A percentile compares a stretch with the other conserved stretches of the same genome.
phyloP scores from a whole-genome alignment of 2,888 invertebrate species.

The Boloria euphrosyne region DNA sequence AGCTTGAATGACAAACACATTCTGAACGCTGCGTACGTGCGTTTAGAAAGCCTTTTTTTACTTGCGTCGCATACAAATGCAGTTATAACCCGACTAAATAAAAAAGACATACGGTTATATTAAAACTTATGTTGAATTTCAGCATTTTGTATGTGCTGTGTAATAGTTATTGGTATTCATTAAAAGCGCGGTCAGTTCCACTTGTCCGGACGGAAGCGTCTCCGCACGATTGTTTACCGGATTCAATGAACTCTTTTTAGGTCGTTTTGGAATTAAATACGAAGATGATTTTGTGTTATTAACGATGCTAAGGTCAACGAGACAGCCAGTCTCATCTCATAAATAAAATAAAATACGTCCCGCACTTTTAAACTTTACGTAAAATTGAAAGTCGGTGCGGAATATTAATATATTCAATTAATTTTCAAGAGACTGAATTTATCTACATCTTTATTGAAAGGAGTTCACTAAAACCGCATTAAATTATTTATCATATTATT shows the following conservation, averaged over 20 bases:
- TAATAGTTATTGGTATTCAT: constrained; percentile 56
- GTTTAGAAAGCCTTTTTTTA: constrained; percentile 43
- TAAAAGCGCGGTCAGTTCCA: constrained; percentile 50
- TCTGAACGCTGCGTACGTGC: constrained; percentile 40
- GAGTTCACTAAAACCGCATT: no score
- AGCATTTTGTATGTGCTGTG: constrained; percentile 29
- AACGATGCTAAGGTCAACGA: constrained; percentile 36
- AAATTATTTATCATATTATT: no score
- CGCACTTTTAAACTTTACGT: constrained; percentile 6
- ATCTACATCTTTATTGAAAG: no score
- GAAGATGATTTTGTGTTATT: constrained; percentile 33
- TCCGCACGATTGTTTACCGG: constrained; percentile 62
- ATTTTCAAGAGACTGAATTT: no score
- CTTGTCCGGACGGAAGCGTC: constrained; percentile 65
- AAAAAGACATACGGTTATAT: constrained; percentile 28
- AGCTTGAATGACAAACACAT: constrained; percentile 27
- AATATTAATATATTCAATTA: neutral
- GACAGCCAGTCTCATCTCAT: neutral
- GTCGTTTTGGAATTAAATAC: constrained; percentile 48
- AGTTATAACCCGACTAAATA: constrained; percentile 41
- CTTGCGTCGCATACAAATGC: constrained; percentile 43
- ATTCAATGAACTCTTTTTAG: constrained; percentile 71
- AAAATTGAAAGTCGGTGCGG: constrained; percentile 6
- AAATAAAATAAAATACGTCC: neutral
- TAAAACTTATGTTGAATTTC: constrained; percentile 11